Evolutionary conservation across 1,140 invertebrate species (phyloP).

Genomic region (Chironomus tepperi): DNA sequence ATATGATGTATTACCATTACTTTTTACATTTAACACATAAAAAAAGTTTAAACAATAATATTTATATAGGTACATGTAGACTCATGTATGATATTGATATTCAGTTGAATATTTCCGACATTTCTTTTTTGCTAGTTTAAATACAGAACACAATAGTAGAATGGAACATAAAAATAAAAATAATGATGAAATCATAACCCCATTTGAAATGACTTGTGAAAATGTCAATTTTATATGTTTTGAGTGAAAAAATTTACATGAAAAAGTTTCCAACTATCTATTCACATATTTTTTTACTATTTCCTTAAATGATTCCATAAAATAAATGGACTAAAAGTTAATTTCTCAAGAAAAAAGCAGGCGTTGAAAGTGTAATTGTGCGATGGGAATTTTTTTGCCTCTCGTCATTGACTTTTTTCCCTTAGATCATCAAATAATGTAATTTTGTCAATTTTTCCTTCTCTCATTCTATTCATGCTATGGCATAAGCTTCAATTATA

Average conservation of each 20-base stretch:
- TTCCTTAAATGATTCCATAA: neutral
- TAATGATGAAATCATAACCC: slow-evolving; percentile 1
- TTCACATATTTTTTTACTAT: slow-evolving; percentile 8
- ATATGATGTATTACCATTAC: neutral
- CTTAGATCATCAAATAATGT: neutral
- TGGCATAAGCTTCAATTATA: slow-evolving; percentile 1
- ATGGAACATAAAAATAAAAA: slow-evolving; percentile 9
- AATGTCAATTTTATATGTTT: neutral
- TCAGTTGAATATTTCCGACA: slow-evolving; percentile 21
- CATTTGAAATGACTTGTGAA: slow-evolving; percentile 6
- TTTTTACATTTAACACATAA: slow-evolving; percentile 6
- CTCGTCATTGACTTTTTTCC: neutral
- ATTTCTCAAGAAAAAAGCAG: neutral
- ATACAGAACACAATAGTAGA: neutral
- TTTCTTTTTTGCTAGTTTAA: neutral
- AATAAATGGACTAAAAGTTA: slow-evolving; percentile 9
- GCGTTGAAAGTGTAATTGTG: slow-evolving; percentile 1
- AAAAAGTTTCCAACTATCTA: neutral
- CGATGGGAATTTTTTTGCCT: slow-evolving; percentile 1
- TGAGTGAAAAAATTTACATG: neutral
- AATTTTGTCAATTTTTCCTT: neutral
- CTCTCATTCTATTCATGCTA: too few species aligned
- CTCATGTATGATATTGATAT: neutral
- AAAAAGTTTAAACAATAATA: neutral
- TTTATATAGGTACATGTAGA: neutral